Percentiles rank a stretch among this genome's conserved stretches.
Evolutionary conservation across 2,797 vertebrate species (phyloP).

Genomic region (Phalanger gymnotis): DNA sequence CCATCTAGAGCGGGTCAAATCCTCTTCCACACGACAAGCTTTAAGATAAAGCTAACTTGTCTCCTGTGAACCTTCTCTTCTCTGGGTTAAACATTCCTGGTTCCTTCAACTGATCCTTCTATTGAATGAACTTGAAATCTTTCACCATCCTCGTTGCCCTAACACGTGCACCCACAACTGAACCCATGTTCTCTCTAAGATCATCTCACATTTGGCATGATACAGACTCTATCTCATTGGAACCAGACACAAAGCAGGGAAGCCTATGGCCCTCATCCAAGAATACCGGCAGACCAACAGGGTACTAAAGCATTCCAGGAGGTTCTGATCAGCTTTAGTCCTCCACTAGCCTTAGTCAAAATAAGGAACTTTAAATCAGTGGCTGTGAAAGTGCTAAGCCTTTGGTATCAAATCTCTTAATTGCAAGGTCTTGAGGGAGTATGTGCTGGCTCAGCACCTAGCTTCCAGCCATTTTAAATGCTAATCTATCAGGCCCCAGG

Average conservation of each 20-base stretch:
- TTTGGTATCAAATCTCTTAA: constrained; percentile 7
- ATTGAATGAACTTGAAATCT: neutral
- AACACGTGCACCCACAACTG: neutral
- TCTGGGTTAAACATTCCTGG: neutral
- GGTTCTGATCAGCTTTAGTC: constrained; percentile 48
- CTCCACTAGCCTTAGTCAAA: constrained; percentile 43
- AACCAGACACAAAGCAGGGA: neutral
- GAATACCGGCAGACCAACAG: constrained; percentile 39
- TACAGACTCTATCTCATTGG: neutral
- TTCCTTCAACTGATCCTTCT: neutral
- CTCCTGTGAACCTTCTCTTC: neutral
- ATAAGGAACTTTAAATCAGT: constrained; percentile 51
- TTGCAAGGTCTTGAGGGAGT: constrained; percentile 33
- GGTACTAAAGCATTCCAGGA: constrained; percentile 14
- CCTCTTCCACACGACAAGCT: neutral
- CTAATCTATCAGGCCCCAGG: constrained; percentile 37
- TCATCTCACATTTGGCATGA: neutral
- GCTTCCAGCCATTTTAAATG: neutral
- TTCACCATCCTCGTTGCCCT: neutral
- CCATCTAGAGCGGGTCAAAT: neutral
- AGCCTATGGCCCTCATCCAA: neutral
- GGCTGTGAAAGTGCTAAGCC: neutral
- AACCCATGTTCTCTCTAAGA: neutral
- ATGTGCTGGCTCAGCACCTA: constrained; percentile 6
- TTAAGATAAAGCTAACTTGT: neutral